Base-by-base conservation (phyloP, 1,140 invertebrate genomes). In the Epicauta chinensis region DNA sequence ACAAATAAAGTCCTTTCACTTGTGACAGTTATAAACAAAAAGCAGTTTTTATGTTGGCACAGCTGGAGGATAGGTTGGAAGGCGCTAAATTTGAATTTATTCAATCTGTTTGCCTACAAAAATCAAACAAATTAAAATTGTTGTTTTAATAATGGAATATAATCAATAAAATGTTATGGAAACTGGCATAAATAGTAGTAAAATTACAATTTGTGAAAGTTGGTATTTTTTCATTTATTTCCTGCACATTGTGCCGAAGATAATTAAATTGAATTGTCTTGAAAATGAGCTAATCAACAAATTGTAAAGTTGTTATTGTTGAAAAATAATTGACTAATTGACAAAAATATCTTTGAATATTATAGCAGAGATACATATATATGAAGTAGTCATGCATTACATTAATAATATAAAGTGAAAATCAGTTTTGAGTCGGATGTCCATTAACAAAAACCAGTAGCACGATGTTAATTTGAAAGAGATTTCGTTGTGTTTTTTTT, bases 371-470 rank as follows among this genome's bases (percentile, higher is more conserved):
- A n/a, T n/a, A n/a, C n/a, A n/a, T n/a, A n/a, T n/a, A n/a, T n/a
- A n/a, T n/a, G 23, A 23, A 23, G 23, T 23, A 23, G 23, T 23
- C 55, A 31, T 45, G 34, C 39, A 45, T 55, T 51, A 53, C 56
- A 56, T 58, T 61, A 61, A 61, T 61, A 56, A 61, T 34, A 11
- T 36, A 42, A 58, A 40, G 53, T 48, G 54, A 54, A 61, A 61
- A 53, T 61, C 41, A 61, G 56, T 61, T 56, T 61, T 51, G 56
- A 59, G 46, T 37, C 30, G 40, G 38, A 30, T 16, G 30, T 53
- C 59, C 56, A 61, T 61, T 61, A 61, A 61, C 53, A 61, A 61
- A 61, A 61, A 61, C 59, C 59, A 61, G 59, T 61, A 61, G 59
- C 59, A 59, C 56, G 53, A 59, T 56, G 59, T 61, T 61, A 61